phyloP scores from a whole-genome alignment of 2,113 vertebrate genomes.

The Micromys minutus region DNA sequence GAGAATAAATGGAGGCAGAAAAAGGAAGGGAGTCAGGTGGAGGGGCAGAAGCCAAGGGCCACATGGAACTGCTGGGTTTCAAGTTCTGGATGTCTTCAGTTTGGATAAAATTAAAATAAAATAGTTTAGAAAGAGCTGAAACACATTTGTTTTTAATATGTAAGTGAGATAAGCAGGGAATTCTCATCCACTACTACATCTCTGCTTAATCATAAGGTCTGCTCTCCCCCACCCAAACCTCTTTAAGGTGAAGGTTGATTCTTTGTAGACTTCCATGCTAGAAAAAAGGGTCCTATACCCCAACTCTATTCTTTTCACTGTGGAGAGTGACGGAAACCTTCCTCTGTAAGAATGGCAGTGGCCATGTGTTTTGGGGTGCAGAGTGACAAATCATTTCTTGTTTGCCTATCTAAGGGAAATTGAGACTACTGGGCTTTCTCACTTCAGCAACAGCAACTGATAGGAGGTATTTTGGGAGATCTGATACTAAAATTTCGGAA shows the following conservation, averaged over 20 bases:
- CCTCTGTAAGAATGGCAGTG: not conserved
- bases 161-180: not conserved
- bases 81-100: not conserved
- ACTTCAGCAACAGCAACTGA: not conserved
- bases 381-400: not conserved
- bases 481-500: not conserved
- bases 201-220: not conserved
- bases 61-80: not conserved
- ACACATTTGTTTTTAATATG: constrained; percentile 10
- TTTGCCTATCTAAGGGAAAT: not conserved
- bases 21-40: not conserved
- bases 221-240: not conserved
- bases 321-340: not conserved
- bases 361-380: not conserved
- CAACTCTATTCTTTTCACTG: not conserved
- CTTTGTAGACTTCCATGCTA: not conserved
- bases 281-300: not conserved
- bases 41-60: not conserved
- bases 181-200: not conserved
- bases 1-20: not conserved
- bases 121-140: not conserved
- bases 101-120: constrained; percentile 35
- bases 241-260: not conserved
- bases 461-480: no score
- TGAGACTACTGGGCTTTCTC: not conserved